Conservation (phyloP, 2,888 invertebrate species). For the Camptogramma bilineatum region DNA sequence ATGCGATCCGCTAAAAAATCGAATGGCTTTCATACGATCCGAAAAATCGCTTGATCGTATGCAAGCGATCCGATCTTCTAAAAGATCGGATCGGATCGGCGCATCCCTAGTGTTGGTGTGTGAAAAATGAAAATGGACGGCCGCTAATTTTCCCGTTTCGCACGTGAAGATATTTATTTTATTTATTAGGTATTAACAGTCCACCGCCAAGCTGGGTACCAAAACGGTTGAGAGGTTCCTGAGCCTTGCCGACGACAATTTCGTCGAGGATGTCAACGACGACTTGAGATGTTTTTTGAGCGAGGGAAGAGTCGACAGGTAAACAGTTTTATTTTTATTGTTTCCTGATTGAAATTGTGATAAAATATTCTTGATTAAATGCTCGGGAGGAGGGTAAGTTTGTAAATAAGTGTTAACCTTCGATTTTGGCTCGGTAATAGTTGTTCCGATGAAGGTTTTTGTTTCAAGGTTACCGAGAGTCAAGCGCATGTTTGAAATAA, state of each 20-base stretch:
- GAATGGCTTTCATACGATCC: too few species aligned
- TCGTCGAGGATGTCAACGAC: slow-evolving; percentile 81
- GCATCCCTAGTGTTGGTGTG: neutral
- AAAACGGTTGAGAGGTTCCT: slow-evolving; percentile 81
- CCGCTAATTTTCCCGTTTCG: slow-evolving; percentile 67
- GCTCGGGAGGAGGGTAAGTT: neutral
- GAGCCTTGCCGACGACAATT: slow-evolving; percentile 78
- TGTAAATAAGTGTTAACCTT: slow-evolving; percentile 1
- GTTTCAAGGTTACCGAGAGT: slow-evolving; percentile 78
- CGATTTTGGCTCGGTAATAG: slow-evolving; percentile 14
- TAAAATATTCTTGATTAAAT: neutral
- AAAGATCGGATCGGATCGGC: too few species aligned
- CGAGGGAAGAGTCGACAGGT: slow-evolving; percentile 81
- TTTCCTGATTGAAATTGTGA: slow-evolving; percentile 37
- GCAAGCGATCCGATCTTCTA: too few species aligned
- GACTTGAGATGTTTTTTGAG: slow-evolving; percentile 80
- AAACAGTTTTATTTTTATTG: slow-evolving; percentile 68
- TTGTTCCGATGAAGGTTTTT: slow-evolving; percentile 39
- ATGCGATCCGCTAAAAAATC: too few species aligned
- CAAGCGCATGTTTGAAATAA: slow-evolving; percentile 64
- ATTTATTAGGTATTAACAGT: slow-evolving; percentile 59
- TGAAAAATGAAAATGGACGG: slow-evolving; percentile 69
- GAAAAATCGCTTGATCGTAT: too few species aligned
- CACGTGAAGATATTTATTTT: slow-evolving; percentile 72
- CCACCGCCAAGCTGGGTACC: slow-evolving; percentile 82